Conservation (phyloP, 2,113 vertebrate genomes). For the Probosciger aterrimus region DNA sequence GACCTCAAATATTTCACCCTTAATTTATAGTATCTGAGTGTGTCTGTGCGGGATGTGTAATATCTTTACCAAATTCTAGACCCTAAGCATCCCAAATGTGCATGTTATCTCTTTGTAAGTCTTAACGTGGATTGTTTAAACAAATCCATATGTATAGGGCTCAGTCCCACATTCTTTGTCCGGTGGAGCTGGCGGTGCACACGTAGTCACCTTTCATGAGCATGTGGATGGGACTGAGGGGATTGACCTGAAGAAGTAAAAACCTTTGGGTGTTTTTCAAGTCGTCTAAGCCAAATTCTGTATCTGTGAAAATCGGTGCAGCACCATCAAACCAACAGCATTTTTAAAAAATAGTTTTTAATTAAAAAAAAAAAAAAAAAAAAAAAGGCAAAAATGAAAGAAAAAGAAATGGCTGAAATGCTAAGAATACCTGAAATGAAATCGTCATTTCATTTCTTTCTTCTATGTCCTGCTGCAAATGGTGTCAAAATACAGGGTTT, state of each 20-base stretch:
- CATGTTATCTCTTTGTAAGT: constrained; percentile 26
- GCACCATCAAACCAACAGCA: not conserved
- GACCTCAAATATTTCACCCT: constrained; percentile 48
- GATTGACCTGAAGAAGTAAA: not conserved
- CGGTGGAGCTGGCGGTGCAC: not conserved
- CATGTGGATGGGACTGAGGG: not conserved
- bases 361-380: not conserved
- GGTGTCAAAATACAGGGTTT: not conserved
- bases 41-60: constrained; percentile 3
- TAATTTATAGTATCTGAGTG: constrained; percentile 30
- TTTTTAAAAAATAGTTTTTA: not conserved
- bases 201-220: not conserved
- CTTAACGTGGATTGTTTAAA: constrained; percentile 44
- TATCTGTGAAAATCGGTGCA: not conserved
- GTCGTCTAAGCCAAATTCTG: not conserved
- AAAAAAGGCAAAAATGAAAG: not conserved
- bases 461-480: not conserved
- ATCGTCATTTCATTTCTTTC: fast-evolving
- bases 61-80: constrained; percentile 44
- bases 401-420: not conserved
- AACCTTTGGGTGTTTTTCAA: not conserved
- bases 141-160: constrained; percentile 41
- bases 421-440: not conserved
- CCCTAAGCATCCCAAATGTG: constrained; percentile 45
- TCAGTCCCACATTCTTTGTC: constrained; percentile 46